phyloP scores from a whole-genome alignment of 2,888 invertebrate genomes.

The Cheilosia impressa region DNA sequence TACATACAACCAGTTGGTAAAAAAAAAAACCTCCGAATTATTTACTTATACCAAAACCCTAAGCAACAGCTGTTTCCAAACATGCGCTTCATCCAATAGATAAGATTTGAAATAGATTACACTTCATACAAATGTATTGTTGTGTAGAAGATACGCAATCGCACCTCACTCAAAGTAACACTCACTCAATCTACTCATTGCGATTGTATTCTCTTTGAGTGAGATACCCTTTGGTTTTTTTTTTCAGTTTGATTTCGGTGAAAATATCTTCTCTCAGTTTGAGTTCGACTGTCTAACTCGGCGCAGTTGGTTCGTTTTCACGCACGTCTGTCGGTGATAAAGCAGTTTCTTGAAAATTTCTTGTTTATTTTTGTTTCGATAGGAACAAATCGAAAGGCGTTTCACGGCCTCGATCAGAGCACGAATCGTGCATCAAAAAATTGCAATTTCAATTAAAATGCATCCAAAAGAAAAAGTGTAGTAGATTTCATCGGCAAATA shows the following conservation, averaged over 20 bases:
- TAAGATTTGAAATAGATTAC: background rate
- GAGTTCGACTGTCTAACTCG: conserved; percentile 66
- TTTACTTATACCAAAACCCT: background rate
- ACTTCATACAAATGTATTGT: background rate
- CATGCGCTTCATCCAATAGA: background rate
- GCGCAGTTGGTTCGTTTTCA: conserved; percentile 40
- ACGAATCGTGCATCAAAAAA: conserved; percentile 27
- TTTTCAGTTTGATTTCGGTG: background rate
- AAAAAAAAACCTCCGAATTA: background rate
- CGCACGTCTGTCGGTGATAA: background rate
- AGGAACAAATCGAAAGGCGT: conserved; percentile 24
- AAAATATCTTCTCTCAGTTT: conserved; percentile 63
- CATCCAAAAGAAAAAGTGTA: conserved; percentile 49
- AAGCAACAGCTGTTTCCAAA: conserved; percentile 39
- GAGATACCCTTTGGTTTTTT: conserved; percentile 1
- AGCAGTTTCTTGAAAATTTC: conserved; percentile 8
- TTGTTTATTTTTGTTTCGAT: conserved; percentile 39
- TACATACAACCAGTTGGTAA: no score
- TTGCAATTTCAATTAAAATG: conserved; percentile 47
- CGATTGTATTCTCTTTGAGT: conserved; percentile 42
- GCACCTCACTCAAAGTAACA: conserved; percentile 1
- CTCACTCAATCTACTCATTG: conserved; percentile 9
- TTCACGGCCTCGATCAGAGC: conserved; percentile 14
- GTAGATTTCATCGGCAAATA: conserved; percentile 13
- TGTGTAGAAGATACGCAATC: conserved; percentile 1